These are phyloP conservation scores for Apamea anceps DNA, from an alignment of 2,888 invertebrate genomes.

Conservation along the genomic window DNA sequence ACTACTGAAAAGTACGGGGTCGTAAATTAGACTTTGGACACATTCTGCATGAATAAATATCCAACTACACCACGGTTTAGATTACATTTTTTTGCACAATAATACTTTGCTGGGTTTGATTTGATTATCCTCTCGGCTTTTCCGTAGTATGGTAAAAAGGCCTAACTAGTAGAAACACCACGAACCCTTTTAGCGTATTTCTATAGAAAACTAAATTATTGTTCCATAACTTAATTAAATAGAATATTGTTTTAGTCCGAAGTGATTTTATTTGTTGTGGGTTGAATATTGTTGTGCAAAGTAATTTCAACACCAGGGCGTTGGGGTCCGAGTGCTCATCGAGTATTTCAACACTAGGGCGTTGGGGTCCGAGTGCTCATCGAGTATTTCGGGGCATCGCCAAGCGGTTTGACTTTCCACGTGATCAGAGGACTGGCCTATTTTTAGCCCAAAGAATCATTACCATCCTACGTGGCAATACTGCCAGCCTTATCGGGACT, in stretches of 20 bases:
- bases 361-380: too few relatives aligned
- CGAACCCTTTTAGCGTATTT: not conserved
- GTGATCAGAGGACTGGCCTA: too few relatives aligned
- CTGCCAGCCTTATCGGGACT: too few relatives aligned
- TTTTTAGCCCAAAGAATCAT: too few relatives aligned
- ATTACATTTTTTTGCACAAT: not conserved
- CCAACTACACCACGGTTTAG: not conserved
- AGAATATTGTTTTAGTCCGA: constrained; percentile 9
- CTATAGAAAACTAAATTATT: constrained; percentile 1
- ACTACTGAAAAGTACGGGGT: too few relatives aligned
- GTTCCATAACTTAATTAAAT: not conserved
- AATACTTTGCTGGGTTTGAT: not conserved
- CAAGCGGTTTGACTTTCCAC: too few relatives aligned
- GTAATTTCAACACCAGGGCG: not conserved
- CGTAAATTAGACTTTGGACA: not conserved
- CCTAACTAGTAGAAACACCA: not conserved
- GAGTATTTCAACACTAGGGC: too few relatives aligned
- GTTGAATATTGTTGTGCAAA: not conserved
- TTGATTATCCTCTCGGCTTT: not conserved
- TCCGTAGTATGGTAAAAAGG: not conserved
- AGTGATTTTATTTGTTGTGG: constrained; percentile 18
- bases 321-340: too few relatives aligned
- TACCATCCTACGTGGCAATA: too few relatives aligned
- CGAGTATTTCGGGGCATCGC: too few relatives aligned
- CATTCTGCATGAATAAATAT: not conserved